A percentile compares a stretch with the other conserved stretches of the same genome.
These are phyloP conservation scores for Alectoris magna DNA, from an alignment of 2,797 vertebrate genomes.

Conservation along the genomic window DNA sequence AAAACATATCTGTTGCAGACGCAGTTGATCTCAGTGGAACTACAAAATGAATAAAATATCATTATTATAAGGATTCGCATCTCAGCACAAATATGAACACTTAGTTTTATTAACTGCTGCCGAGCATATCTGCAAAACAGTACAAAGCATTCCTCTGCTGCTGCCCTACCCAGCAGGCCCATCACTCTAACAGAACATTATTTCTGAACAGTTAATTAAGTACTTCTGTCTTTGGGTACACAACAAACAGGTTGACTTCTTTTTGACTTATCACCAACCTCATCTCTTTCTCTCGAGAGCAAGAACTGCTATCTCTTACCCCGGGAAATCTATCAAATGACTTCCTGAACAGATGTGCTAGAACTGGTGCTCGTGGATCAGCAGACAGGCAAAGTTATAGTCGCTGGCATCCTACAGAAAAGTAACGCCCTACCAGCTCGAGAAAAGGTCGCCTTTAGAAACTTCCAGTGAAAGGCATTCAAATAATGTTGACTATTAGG, in stretches of 20 bases:
- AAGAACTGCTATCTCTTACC: neutral
- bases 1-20: conserved; percentile 14
- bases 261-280: neutral
- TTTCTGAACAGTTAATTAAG: neutral
- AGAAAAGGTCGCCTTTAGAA: neutral
- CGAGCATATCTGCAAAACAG: neutral
- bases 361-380: neutral
- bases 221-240: neutral
- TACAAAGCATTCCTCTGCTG: accelerated
- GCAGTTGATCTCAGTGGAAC: neutral
- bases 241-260: neutral
- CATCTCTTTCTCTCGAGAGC: neutral
- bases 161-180: neutral
- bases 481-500: neutral
- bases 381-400: too few species aligned
- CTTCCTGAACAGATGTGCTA: conserved; percentile 7
- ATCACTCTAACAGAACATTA: neutral
- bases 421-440: neutral
- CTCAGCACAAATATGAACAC: neutral
- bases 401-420: neutral
- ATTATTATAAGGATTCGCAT: neutral
- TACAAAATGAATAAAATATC: neutral
- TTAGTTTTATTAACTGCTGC: neutral
- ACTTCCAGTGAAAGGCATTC: neutral
- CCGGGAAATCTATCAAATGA: neutral